Evolutionary conservation across 2,888 invertebrate genomes (phyloP).

Genomic region (Caenorhabditis virilis): DNA sequence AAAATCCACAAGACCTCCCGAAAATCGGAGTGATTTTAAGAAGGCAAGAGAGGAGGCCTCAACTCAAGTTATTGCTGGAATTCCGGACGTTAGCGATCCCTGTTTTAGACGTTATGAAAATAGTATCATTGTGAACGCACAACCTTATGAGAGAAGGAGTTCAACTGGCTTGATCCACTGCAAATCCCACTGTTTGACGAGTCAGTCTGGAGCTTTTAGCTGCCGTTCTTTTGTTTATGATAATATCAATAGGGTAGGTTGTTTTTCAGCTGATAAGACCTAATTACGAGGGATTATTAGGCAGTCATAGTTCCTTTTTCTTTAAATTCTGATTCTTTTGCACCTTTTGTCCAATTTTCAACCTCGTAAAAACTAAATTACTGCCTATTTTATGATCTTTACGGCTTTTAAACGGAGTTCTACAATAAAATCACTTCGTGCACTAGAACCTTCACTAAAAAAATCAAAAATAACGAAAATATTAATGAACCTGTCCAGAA

Average conservation of each 20-base stretch:
- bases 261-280: neutral
- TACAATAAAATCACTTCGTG: no score
- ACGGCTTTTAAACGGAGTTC: no score
- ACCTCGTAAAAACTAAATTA: no score
- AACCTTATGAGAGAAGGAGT: conserved; percentile 67
- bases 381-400: no score
- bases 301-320: no score
- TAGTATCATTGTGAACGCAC: conserved; percentile 67
- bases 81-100: conserved; percentile 66
- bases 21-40: conserved; percentile 3
- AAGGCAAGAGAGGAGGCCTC: neutral
- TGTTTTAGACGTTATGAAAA: conserved; percentile 68
- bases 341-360: no score
- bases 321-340: no score
- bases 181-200: conserved; percentile 63
- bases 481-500: no score
- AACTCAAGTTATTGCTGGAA: conserved; percentile 52
- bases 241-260: conserved; percentile 63
- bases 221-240: conserved; percentile 68
- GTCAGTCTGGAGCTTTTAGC: conserved; percentile 63
- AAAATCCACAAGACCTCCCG: neutral
- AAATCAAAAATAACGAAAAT: no score
- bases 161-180: conserved; percentile 58
- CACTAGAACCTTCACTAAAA: no score
- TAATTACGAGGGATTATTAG: neutral